Percentiles rank a stretch among this genome's conserved stretches.
Evolutionary conservation across 2,888 invertebrate genomes (phyloP).

Genomic region (Caenorhabditis imperialis): DNA sequence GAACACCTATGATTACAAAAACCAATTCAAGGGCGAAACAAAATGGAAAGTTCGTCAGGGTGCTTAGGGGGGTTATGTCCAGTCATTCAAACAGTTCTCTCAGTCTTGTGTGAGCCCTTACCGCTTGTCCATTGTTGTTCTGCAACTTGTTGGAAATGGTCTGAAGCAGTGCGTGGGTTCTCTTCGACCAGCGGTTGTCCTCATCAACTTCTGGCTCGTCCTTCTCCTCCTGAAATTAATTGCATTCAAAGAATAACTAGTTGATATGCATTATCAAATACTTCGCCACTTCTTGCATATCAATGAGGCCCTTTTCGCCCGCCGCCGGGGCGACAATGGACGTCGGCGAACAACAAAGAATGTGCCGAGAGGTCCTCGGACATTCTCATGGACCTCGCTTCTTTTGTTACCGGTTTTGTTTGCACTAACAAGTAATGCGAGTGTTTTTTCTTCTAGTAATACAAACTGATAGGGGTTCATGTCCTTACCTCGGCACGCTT

Average conservation of each 20-base stretch:
- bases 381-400: slow-evolving; percentile 53
- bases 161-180: slow-evolving; percentile 71
- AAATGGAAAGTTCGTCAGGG: slow-evolving; percentile 3
- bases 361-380: slow-evolving; percentile 25
- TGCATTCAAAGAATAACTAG: not conserved
- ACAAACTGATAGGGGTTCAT: slow-evolving; percentile 34
- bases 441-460: slow-evolving; percentile 6
- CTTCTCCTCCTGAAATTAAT: slow-evolving; percentile 35
- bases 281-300: slow-evolving; percentile 33
- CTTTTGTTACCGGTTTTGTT: slow-evolving; percentile 52
- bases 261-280: slow-evolving; percentile 6
- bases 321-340: slow-evolving; percentile 19
- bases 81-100: not conserved
- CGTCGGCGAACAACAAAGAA: slow-evolving; percentile 44
- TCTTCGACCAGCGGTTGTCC: slow-evolving; percentile 71
- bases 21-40: slow-evolving; percentile 35
- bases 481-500: slow-evolving; percentile 13
- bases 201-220: slow-evolving; percentile 62
- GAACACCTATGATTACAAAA: slow-evolving; percentile 51
- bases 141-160: slow-evolving; percentile 67
- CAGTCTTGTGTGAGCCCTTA: slow-evolving; percentile 30
- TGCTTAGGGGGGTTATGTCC: not conserved
- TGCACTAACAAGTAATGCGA: slow-evolving; percentile 40
- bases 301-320: slow-evolving; percentile 24
- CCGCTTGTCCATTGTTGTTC: slow-evolving; percentile 61